Percentiles rank a stretch among this genome's conserved stretches.
These are phyloP conservation scores for Lacanobia wlatinum DNA, from an alignment of 2,888 invertebrate species.

Conservation along the genomic window DNA sequence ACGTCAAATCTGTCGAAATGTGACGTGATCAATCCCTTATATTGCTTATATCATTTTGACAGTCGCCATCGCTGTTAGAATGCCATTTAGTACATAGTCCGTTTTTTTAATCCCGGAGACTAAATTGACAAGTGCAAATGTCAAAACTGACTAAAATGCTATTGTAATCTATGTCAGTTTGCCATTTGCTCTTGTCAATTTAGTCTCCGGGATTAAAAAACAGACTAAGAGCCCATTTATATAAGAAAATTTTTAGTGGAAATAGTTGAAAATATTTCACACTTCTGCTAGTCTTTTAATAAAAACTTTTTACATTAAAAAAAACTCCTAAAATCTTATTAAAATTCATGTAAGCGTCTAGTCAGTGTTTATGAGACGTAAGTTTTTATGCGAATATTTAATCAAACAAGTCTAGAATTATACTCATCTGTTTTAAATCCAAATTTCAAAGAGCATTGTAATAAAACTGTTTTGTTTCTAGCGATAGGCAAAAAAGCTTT, in stretches of 20 bases:
- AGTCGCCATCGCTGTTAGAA: too few species aligned
- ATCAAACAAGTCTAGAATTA: conserved; percentile 45
- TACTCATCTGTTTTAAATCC: conserved; percentile 33
- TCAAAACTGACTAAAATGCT: too few species aligned
- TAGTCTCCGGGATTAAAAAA: too few species aligned
- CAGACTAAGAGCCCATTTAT: background rate
- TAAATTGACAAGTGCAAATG: too few species aligned
- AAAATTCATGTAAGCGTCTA: conserved; percentile 32
- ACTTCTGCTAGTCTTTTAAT: background rate
- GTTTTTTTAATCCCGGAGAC: too few species aligned
- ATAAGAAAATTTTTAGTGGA: too few species aligned
- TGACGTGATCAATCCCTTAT: too few species aligned
- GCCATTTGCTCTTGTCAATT: too few species aligned
- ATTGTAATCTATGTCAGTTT: too few species aligned
- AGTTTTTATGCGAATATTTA: conserved; percentile 51
- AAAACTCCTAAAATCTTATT: conserved; percentile 23
- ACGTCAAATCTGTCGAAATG: too few species aligned
- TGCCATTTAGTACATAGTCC: too few species aligned
- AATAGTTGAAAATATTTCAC: background rate
- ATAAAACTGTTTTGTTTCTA: conserved; percentile 32
- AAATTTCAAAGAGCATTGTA: conserved; percentile 39
- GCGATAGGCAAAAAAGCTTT: conserved; percentile 2
- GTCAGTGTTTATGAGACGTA: conserved; percentile 46
- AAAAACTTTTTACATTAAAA: background rate
- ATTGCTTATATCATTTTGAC: too few species aligned